Base-by-base conservation (phyloP, 1,140 invertebrate species). In the Plectrocnemia conspersa region DNA sequence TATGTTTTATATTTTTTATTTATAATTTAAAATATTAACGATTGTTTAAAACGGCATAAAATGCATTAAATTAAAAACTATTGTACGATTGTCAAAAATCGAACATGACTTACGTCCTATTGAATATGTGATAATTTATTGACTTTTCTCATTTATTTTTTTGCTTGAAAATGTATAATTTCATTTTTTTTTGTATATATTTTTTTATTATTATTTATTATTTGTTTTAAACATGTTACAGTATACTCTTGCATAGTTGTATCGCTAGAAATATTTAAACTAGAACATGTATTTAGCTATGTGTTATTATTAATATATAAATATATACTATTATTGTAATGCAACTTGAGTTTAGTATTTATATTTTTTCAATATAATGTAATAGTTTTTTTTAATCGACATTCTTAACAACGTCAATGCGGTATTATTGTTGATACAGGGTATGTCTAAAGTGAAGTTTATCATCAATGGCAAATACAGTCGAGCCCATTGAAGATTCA, bases 31-130 rank as follows among this genome's bases (percentile, higher is more conserved):
- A n/a, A n/a, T n/a, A n/a, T n/a, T n/a, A n/a, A n/a, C n/a, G n/a
- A 45, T 45, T 24, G 23, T 32, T 22, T 24, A n/a, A n/a, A n/a
- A n/a, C 19, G 11, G 47, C 47, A 50, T 50, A 38, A 23, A 38
- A 50, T 50, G 47, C 47, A 38, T 50, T 33, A 24, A 11, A 24
- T 47, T 19, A n/a, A n/a, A n/a, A n/a, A n/a, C 35, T 33, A 27
- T 25, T 47, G 3, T 48, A 27, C 16, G 33, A 15, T 48, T 25
- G 18, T 24, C n/a, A n/a, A 24, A 23, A 22, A 10, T 23, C 10
- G 23, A 19, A 19, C 36, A 50, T 24, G 47, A 13, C 18, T 35
- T 10, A 29, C 11, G 33, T 24, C 47, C n/a, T 19, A 50, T 13
- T 25, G 11, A n/a, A 18, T 50, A 24, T 50, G 33, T 50, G 35